A percentile compares a stretch with the other conserved stretches of the same genome.
Evolutionary conservation across 2,888 invertebrate species (phyloP).

Genomic region (Arenicola marina): DNA sequence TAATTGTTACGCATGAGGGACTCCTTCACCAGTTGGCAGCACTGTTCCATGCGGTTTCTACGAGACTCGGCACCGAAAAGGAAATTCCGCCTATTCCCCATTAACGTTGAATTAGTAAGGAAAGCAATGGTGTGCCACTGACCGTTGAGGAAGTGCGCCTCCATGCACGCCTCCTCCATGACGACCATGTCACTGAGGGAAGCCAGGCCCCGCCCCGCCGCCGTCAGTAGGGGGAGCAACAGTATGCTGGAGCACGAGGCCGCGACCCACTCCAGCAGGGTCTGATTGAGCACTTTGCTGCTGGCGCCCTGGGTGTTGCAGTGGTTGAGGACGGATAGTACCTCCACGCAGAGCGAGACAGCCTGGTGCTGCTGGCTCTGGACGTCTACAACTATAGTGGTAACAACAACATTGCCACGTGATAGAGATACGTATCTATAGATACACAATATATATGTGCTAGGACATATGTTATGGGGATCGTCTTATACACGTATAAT

Average conservation of each 20-base stretch:
- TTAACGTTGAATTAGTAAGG: no score
- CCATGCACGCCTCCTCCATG: constrained; percentile 52
- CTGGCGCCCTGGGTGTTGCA: constrained; percentile 49
- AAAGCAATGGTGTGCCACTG: no score
- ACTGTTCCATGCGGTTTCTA: no score
- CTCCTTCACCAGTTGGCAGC: no score
- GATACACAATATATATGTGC: no score
- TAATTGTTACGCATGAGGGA: no score
- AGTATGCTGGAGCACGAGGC: constrained; percentile 53
- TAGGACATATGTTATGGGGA: no score
- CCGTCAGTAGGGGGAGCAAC: constrained; percentile 50
- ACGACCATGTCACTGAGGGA: constrained; percentile 47
- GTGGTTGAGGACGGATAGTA: constrained; percentile 53
- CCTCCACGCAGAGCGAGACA: constrained; percentile 46
- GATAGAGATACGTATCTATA: background rate
- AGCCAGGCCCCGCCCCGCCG: constrained; percentile 49
- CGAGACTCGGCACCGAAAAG: no score
- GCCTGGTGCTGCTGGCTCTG: constrained; percentile 45
- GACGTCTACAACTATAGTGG: constrained; percentile 35
- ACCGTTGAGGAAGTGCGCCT: constrained; percentile 49
- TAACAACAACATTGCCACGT: background rate
- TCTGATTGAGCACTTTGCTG: constrained; percentile 38
- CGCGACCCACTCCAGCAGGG: constrained; percentile 50
- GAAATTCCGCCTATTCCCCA: no score
- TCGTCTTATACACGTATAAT: no score